phyloP scores from a whole-genome alignment of 2,113 vertebrate genomes.

The Cariama cristata region DNA sequence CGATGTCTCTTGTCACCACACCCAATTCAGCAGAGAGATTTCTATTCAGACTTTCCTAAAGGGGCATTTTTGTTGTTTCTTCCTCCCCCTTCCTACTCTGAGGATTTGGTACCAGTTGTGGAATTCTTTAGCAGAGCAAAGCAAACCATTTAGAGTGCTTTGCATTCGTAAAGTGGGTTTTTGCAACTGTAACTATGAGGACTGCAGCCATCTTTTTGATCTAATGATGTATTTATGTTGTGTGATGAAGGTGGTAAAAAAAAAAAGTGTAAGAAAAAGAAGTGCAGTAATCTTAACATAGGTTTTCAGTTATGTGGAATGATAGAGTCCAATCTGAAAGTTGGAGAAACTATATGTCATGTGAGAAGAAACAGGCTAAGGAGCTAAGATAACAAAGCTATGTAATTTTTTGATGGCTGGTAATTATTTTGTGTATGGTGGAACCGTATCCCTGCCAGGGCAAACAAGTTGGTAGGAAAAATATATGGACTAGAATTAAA shows the following conservation, averaged over 20 bases:
- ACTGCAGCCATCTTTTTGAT: not conserved
- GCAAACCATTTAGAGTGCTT: not conserved
- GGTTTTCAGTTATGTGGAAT: not conserved
- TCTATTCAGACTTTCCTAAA: not conserved
- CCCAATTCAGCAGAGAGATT: not conserved
- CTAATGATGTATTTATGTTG: not conserved
- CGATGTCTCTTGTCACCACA: rapidly evolving
- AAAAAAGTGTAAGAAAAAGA: not conserved
- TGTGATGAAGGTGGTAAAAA: not conserved
- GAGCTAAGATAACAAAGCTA: conserved; percentile 54
- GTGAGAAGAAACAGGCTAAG: conserved; percentile 60
- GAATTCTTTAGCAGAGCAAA: not conserved
- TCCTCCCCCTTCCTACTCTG: not conserved
- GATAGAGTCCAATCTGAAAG: not conserved
- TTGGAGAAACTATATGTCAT: conserved; percentile 25
- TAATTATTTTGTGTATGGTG: not conserved
- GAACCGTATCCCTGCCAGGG: conserved; percentile 1
- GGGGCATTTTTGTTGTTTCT: not conserved
- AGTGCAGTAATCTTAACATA: not conserved
- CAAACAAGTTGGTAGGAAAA: not conserved
- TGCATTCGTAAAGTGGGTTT: not conserved
- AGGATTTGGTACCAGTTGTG: not conserved
- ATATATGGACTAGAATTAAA: not conserved
- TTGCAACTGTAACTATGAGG: not conserved
- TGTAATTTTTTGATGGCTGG: conserved; percentile 1